phyloP scores from a whole-genome alignment of 2,113 vertebrate species.

The Chlamydotis undulata region DNA sequence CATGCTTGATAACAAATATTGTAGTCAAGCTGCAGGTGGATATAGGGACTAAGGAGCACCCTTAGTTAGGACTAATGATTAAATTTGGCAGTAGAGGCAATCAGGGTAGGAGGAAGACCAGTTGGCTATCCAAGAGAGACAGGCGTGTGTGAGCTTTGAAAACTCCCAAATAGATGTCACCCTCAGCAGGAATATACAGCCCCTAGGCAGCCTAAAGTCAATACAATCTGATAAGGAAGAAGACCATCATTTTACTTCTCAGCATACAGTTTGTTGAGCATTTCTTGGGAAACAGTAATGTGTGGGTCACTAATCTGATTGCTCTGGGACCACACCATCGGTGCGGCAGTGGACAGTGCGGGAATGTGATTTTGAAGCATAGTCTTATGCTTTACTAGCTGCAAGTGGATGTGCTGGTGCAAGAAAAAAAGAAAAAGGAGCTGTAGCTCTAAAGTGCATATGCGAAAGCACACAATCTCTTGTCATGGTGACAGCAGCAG shows the following conservation, averaged over 20 bases:
- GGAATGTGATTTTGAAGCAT: neutral
- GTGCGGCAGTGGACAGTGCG: accelerated
- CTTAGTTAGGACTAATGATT: neutral
- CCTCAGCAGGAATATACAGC: neutral
- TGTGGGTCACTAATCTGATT: neutral
- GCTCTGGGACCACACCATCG: neutral
- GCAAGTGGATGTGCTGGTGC: neutral
- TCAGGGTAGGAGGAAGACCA: neutral
- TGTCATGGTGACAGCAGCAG: neutral
- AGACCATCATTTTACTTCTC: neutral
- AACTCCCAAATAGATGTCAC: neutral
- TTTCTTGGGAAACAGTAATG: neutral
- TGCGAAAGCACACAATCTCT: accelerated
- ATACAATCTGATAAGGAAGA: neutral
- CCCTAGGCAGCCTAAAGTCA: neutral
- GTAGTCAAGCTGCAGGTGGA: neutral
- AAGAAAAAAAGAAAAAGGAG: neutral
- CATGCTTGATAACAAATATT: neutral
- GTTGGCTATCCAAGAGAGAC: neutral
- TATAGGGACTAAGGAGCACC: neutral
- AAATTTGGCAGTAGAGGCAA: neutral
- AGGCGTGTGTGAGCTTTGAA: neutral
- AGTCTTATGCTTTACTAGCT: neutral
- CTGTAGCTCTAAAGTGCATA: accelerated
- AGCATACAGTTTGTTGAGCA: neutral